Percentiles rank a stretch among this genome's conserved stretches.
These are phyloP conservation scores for Eonycteris spelaea DNA, from an alignment of 2,113 vertebrate genomes.

Conservation along the genomic window DNA sequence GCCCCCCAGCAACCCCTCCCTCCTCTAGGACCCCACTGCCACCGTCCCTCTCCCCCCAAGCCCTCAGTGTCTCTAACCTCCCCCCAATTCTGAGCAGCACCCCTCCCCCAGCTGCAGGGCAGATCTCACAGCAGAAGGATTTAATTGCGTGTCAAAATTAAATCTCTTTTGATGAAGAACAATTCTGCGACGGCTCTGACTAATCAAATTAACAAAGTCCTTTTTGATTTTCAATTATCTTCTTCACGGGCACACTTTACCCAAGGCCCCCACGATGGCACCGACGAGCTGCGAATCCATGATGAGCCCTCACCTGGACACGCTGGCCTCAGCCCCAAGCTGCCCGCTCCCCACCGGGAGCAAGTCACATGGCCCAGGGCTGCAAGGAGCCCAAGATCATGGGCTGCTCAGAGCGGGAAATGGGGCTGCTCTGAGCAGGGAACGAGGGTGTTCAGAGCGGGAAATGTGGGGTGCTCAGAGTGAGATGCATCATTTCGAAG, in stretches of 20 bases:
- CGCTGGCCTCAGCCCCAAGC: rapidly evolving
- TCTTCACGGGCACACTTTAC: slow-evolving; percentile 83
- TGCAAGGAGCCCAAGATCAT: neutral
- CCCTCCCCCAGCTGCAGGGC: neutral
- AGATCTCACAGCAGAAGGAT: slow-evolving; percentile 80
- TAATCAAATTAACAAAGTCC: slow-evolving; percentile 96
- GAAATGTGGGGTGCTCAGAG: rapidly evolving
- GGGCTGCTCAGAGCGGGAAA: neutral
- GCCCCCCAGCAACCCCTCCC: rapidly evolving
- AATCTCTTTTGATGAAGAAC: slow-evolving; percentile 94
- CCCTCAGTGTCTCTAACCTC: neutral
- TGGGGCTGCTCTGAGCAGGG: rapidly evolving
- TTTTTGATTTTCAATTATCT: slow-evolving; percentile 98
- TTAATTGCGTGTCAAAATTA: slow-evolving; percentile 93
- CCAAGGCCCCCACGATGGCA: slow-evolving; percentile 19
- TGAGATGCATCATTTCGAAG: too few relatives aligned
- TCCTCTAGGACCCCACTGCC: rapidly evolving
- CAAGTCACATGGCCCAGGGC: rapidly evolving
- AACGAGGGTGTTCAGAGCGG: too few relatives aligned
- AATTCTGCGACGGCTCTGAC: slow-evolving; percentile 88
- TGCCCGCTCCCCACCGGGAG: rapidly evolving
- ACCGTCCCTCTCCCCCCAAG: neutral
- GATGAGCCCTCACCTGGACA: neutral
- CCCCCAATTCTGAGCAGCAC: neutral
- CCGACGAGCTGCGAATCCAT: neutral